These are phyloP conservation scores for Dolomedes plantarius DNA, from an alignment of 2,888 invertebrate genomes.

Conservation along the genomic window DNA sequence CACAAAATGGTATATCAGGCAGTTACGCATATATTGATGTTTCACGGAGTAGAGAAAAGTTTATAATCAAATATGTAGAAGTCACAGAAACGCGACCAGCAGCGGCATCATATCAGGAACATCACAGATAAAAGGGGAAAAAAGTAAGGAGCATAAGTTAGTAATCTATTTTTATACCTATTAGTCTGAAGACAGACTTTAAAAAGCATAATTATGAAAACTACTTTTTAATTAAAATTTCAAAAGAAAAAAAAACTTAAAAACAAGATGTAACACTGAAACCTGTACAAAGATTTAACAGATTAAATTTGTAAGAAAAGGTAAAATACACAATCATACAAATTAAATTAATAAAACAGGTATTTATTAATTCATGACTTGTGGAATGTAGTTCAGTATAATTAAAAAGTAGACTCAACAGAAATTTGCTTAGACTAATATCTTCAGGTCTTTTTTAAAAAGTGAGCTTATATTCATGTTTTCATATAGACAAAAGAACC, in stretches of 20 bases:
- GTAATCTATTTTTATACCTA: constrained; percentile 30
- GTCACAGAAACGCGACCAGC: constrained; percentile 41
- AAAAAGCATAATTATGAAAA: not conserved
- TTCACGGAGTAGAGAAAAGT: not conserved
- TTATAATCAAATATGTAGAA: not conserved
- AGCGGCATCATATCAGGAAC: constrained; percentile 51
- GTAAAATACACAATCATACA: no score
- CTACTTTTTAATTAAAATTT: not conserved
- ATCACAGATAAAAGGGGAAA: constrained; percentile 48
- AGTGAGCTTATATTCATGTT: no score
- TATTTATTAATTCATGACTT: not conserved
- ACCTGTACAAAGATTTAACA: constrained; percentile 1
- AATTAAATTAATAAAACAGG: no score
- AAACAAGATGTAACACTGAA: constrained; percentile 2
- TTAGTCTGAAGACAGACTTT: constrained; percentile 30
- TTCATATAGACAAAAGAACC: no score
- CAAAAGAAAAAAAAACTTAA: not conserved
- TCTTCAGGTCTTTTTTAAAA: no score
- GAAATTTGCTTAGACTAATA: no score
- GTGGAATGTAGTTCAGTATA: no score
- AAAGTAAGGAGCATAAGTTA: constrained; percentile 67
- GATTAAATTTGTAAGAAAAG: no score
- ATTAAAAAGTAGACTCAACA: no score
- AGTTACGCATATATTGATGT: not conserved
- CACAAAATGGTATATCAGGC: not conserved